Evolutionary conservation across 2,797 vertebrate genomes (phyloP), one percentile per base, ranked within the genome.

Genomic region (Sardinella longiceps): DNA sequence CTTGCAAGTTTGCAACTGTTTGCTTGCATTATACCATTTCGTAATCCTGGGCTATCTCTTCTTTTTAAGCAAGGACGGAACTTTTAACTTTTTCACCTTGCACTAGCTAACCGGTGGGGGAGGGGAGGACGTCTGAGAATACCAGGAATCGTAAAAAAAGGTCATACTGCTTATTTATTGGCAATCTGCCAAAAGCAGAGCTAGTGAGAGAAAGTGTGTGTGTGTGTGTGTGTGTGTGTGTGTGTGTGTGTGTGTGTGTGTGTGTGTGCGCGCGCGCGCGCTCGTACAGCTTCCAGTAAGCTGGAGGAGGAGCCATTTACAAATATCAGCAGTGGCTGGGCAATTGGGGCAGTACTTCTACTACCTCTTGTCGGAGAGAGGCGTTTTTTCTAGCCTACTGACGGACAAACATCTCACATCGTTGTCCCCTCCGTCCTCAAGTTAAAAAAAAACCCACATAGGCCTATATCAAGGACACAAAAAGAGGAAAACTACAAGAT

Each of bases 131-230:
- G 70, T 86, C 88, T 83, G 88, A 88, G 89, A 94, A 90, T 96
- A 95, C 95, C 96, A 96, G 96, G 95, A 97, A 97, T 94, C 93
- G 93, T 91, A 91, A 91, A 88, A 90, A 88, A 90, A 94, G 93
- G 94, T 95, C 94, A 94, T 91, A 86, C 90, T 94, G 92, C 94
- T 94, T 93, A 95, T 93, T 93, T 95, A 92, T 93, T 94, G 95
- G 95, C 92, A 91, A 92, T 90, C 91, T 90, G 91, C 94, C 94
- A 93, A 80, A 86, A 33, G 92, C 70, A 77, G 70, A n/a, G 90
- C 58, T 82, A 86, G 91, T 84, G 87, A 51, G 86, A 48, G 84
- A 81, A 82, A 60, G 84, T 60, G 87, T 28, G 86, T 80, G 87
- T 46, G 85, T 63, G 84, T 82, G 86, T 85, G 85, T 74, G 81